Evolutionary conservation across 2,113 vertebrate genomes (phyloP).

Genomic region (Aythya baeri): DNA sequence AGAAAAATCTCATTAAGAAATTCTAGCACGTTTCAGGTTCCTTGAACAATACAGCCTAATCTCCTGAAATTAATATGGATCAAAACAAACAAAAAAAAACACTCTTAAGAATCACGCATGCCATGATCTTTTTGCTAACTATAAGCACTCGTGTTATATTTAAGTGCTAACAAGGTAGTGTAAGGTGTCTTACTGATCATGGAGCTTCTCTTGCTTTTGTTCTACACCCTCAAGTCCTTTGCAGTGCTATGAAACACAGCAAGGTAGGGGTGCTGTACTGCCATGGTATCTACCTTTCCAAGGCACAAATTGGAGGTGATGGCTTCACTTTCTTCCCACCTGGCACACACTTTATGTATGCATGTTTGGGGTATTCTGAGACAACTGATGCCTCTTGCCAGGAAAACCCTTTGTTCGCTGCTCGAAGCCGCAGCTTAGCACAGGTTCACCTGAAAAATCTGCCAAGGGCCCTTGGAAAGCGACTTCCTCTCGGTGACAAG

Average conservation of each 20-base stretch:
- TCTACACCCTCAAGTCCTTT: background rate
- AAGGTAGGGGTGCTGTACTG: background rate
- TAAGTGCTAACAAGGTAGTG: background rate
- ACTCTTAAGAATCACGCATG: fast-evolving
- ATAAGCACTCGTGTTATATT: fast-evolving
- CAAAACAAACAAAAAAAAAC: background rate
- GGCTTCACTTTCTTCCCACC: background rate
- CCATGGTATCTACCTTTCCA: background rate
- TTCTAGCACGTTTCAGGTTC: background rate
- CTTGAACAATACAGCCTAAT: background rate
- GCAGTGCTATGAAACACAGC: background rate
- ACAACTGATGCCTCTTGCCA: background rate
- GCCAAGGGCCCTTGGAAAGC: background rate
- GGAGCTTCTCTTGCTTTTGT: background rate
- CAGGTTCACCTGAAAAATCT: background rate
- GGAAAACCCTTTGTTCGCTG: background rate
- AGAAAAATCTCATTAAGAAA: background rate
- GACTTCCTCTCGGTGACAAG: background rate
- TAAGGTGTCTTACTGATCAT: background rate
- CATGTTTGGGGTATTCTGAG: background rate
- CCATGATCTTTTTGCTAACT: background rate
- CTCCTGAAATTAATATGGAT: background rate
- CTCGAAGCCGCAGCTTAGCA: background rate
- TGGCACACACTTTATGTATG: background rate
- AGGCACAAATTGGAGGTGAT: background rate